Percentiles rank a stretch among this genome's conserved stretches.
Evolutionary conservation across 2,888 invertebrate genomes (phyloP).

Genomic region (Beris chalybata): DNA sequence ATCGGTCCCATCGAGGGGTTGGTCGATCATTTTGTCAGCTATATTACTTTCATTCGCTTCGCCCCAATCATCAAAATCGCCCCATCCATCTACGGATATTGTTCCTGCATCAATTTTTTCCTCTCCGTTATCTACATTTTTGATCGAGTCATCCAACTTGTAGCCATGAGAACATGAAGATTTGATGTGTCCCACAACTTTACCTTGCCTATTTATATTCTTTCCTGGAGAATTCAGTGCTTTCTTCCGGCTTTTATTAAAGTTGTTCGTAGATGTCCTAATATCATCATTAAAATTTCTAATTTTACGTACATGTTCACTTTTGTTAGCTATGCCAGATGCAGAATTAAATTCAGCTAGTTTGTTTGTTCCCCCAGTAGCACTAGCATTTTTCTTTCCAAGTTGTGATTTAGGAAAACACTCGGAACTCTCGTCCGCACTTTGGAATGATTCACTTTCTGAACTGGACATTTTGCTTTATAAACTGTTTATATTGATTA

Average conservation of each 20-base stretch:
- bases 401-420: slow-evolving; percentile 43
- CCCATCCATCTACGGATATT: slow-evolving; percentile 54
- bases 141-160: not conserved
- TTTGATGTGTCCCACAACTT: not conserved
- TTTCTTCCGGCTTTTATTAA: not conserved
- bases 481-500: no score
- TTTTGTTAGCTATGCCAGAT: slow-evolving; percentile 7
- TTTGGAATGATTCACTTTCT: slow-evolving; percentile 76
- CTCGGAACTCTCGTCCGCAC: slow-evolving; percentile 71
- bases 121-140: not conserved
- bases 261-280: not conserved
- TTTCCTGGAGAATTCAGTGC: not conserved
- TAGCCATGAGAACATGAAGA: not conserved
- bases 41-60: slow-evolving; percentile 41
- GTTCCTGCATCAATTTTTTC: not conserved
- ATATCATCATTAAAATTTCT: not conserved
- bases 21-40: not conserved
- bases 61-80: slow-evolving; percentile 59
- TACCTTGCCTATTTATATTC: not conserved
- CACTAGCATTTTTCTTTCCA: not conserved
- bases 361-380: slow-evolving; percentile 4
- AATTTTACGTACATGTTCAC: not conserved
- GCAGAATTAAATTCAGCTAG: slow-evolving; percentile 22
- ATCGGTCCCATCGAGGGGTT: slow-evolving; percentile 23
- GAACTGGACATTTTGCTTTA: slow-evolving; percentile 64